A percentile compares a stretch with the other conserved stretches of the same genome.
Evolutionary conservation across 2,113 vertebrate genomes (phyloP).

Genomic region (Anhinga anhinga): DNA sequence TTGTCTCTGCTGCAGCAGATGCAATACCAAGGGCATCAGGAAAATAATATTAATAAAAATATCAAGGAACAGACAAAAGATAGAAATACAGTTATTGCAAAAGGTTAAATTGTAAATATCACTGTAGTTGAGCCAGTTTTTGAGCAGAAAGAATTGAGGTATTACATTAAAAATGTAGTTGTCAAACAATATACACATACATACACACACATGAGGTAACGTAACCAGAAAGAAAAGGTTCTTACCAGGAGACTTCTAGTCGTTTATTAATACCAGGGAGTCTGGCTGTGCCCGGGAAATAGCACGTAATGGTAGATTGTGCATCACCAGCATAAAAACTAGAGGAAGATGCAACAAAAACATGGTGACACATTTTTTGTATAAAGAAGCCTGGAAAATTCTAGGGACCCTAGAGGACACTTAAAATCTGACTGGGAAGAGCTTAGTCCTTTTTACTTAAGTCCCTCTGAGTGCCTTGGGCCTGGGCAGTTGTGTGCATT

Average conservation of each 20-base stretch:
- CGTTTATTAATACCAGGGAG: background rate
- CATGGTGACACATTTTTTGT: rapidly evolving
- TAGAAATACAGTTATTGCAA: background rate
- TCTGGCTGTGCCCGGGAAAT: background rate
- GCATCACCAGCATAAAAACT: background rate
- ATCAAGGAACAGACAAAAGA: background rate
- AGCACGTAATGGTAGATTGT: background rate
- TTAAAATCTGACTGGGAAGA: background rate
- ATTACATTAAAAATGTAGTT: background rate
- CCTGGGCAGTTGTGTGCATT: background rate
- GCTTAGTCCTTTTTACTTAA: background rate
- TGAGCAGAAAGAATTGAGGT: background rate
- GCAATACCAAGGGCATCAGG: background rate
- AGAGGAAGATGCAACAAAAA: background rate
- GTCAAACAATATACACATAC: background rate
- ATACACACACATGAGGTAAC: background rate
- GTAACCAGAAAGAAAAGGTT: background rate
- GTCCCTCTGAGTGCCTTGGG: background rate
- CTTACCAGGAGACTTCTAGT: background rate
- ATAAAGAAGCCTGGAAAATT: background rate
- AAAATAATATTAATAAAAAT: background rate
- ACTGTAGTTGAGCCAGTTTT: background rate
- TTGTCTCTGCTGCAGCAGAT: background rate
- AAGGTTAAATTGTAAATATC: background rate
- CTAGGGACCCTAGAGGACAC: background rate